Evolutionary conservation across 2,797 vertebrate species (phyloP).

Genomic region (Chaetodon trifasciatus): DNA sequence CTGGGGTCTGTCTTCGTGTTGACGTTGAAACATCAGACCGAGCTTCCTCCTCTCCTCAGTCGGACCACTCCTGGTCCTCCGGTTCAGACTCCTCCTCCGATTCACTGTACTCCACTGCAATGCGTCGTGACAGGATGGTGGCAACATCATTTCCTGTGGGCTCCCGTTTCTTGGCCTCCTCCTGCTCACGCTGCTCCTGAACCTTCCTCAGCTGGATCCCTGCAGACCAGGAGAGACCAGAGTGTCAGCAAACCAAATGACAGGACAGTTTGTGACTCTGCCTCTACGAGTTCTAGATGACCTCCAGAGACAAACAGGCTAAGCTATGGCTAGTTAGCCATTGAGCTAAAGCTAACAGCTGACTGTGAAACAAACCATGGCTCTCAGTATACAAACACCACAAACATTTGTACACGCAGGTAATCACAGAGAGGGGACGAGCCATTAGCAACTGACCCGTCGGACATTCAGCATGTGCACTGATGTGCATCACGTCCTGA

Average conservation of each 20-base stretch:
- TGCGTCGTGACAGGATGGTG: slow-evolving; percentile 90
- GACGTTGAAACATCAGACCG: background rate
- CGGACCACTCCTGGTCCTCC: slow-evolving; percentile 93
- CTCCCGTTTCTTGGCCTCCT: slow-evolving; percentile 89
- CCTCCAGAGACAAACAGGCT: background rate
- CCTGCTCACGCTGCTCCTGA: slow-evolving; percentile 92
- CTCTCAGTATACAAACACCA: too few relatives aligned
- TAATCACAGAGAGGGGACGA: too few relatives aligned
- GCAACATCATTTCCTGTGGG: slow-evolving; percentile 91
- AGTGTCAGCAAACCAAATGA: background rate
- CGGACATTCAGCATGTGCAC: too few relatives aligned
- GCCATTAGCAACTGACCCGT: too few relatives aligned
- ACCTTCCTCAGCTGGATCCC: slow-evolving; percentile 92
- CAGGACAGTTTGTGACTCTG: background rate
- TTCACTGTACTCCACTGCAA: slow-evolving; percentile 92
- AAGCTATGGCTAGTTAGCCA: background rate
- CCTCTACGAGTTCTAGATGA: background rate
- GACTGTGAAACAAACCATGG: background rate
- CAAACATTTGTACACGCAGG: too few relatives aligned
- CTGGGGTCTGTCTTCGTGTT: background rate
- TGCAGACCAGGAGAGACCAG: slow-evolving; percentile 31
- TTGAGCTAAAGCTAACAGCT: background rate
- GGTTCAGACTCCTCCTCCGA: slow-evolving; percentile 92
- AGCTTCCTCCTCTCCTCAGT: slow-evolving; percentile 75
- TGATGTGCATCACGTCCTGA: too few relatives aligned